phyloP scores from a whole-genome alignment of 1,140 invertebrate genomes.

The Platyscapa corneri region DNA sequence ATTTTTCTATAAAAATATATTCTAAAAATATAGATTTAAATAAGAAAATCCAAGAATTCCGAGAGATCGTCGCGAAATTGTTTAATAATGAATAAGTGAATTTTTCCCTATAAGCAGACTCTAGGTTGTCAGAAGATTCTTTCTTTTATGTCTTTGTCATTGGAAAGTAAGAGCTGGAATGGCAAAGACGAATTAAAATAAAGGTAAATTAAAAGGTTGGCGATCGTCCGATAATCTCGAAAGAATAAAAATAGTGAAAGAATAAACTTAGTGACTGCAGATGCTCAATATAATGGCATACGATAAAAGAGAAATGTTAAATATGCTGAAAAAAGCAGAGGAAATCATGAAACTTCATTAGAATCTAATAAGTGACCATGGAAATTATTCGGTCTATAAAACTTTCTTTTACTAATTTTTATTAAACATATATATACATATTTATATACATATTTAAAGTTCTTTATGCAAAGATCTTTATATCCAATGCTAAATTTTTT shows the following conservation, averaged over 20 bases:
- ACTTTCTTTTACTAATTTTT: too few species aligned
- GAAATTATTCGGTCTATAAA: too few species aligned
- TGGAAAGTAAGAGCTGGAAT: conserved; percentile 14
- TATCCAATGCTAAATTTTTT: too few species aligned
- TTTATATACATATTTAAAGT: too few species aligned
- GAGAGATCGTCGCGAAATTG: conserved; percentile 17
- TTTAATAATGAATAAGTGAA: conserved; percentile 27
- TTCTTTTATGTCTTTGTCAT: conserved; percentile 23
- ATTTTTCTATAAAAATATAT: too few species aligned
- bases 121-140: neutral
- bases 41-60: conserved; percentile 8
- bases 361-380: too few species aligned
- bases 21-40: neutral
- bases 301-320: too few species aligned
- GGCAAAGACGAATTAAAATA: conserved; percentile 17
- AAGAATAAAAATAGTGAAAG: conserved; percentile 58
- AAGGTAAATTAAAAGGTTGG: conserved; percentile 58
- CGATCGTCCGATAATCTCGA: conserved; percentile 58
- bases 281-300: neutral
- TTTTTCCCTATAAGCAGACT: neutral
- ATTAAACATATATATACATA: too few species aligned
- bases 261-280: conserved; percentile 58
- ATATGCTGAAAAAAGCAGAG: too few species aligned
- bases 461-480: too few species aligned
- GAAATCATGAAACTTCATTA: too few species aligned